These are phyloP conservation scores for Octodon degus DNA, from an alignment of 2,113 vertebrate genomes.

Conservation along the genomic window DNA sequence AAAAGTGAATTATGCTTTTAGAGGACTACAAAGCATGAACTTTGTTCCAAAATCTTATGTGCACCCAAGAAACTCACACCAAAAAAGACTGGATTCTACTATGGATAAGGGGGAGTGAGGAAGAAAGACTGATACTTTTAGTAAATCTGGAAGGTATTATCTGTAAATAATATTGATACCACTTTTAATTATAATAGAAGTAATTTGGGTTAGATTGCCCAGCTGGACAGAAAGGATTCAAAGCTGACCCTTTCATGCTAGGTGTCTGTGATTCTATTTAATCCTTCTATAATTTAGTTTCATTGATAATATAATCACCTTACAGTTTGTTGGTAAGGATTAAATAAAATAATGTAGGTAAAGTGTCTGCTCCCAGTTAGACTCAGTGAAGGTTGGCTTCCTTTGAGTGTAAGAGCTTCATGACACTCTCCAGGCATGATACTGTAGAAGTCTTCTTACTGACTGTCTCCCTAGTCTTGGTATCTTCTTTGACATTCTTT, in stretches of 20 bases:
- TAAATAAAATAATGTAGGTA: background rate
- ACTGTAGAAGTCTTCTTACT: background rate
- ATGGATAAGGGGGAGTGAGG: background rate
- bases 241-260: slow-evolving; percentile 58
- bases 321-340: background rate
- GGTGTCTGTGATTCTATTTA: slow-evolving; percentile 47
- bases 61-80: background rate
- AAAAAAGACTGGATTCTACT: background rate
- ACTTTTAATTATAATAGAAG: slow-evolving; percentile 63
- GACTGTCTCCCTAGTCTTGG: background rate
- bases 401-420: background rate
- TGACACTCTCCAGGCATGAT: background rate
- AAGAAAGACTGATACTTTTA: background rate
- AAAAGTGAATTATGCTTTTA: background rate
- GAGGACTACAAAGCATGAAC: background rate
- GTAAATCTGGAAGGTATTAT: slow-evolving; percentile 61
- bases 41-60: background rate
- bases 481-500: background rate
- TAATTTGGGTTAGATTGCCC: slow-evolving; percentile 47
- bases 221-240: slow-evolving; percentile 63
- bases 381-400: background rate
- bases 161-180: slow-evolving; percentile 63
- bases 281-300: slow-evolving; percentile 67
- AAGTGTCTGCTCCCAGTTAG: background rate
- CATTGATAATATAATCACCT: slow-evolving; percentile 50